Conservation (phyloP, 2,113 vertebrate genomes). For the Channa maculata region DNA sequence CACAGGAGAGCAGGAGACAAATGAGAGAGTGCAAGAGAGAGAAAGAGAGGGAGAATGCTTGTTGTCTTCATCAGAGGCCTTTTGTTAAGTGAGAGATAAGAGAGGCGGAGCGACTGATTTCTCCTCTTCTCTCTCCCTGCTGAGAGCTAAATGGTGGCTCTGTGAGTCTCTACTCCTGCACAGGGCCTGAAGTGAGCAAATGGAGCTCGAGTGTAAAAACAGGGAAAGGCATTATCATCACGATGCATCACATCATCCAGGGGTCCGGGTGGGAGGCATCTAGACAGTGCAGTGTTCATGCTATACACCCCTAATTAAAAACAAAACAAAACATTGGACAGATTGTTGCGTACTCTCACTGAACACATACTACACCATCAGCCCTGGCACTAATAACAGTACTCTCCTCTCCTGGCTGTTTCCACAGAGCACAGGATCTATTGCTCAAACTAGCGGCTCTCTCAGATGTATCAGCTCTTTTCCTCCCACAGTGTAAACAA, state of each 20-base stretch:
- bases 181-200: slow-evolving; percentile 57
- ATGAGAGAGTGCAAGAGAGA: slow-evolving; percentile 45
- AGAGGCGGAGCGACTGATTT: slow-evolving; percentile 59
- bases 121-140: slow-evolving; percentile 53
- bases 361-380: slow-evolving; percentile 45
- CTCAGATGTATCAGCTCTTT: slow-evolving; percentile 54
- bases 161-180: slow-evolving; percentile 41
- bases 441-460: slow-evolving; percentile 56
- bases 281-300: slow-evolving; percentile 2
- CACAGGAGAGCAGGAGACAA: slow-evolving; percentile 65
- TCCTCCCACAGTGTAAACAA: slow-evolving; percentile 72
- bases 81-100: slow-evolving; percentile 79
- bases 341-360: slow-evolving; percentile 29
- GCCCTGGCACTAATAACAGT: slow-evolving; percentile 38
- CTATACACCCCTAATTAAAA: slow-evolving; percentile 50
- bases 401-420: slow-evolving; percentile 42
- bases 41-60: slow-evolving; percentile 55
- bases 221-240: slow-evolving; percentile 59
- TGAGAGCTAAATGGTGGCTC: slow-evolving; percentile 72
- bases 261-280: slow-evolving; percentile 31
- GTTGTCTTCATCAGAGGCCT: slow-evolving; percentile 79
- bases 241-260: slow-evolving; percentile 47
- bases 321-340: slow-evolving; percentile 48
- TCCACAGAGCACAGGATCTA: slow-evolving; percentile 42
- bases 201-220: slow-evolving; percentile 60